phyloP scores from a whole-genome alignment of 2,113 vertebrate genomes.

The Paratilapia polleni region DNA sequence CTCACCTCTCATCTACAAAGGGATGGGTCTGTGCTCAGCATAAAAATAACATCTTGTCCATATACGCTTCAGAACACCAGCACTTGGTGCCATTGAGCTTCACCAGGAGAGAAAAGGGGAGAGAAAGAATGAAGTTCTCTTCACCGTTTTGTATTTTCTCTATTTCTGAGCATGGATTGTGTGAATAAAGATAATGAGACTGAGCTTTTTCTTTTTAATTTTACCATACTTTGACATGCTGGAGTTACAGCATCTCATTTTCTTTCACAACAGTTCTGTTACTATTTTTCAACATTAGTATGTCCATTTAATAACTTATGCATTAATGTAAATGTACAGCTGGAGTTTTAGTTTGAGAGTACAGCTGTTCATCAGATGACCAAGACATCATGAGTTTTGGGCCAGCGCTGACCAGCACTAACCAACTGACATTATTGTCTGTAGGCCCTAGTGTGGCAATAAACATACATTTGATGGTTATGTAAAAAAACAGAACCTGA shows the following conservation, averaged over 20 bases:
- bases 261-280: neutral
- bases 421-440: neutral
- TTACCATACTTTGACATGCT: neutral
- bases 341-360: neutral
- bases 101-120: neutral
- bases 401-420: neutral
- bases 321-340: neutral
- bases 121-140: neutral
- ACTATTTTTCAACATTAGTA: neutral
- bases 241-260: neutral
- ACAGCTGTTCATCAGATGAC: neutral
- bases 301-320: neutral
- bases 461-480: neutral
- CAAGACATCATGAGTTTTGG: neutral
- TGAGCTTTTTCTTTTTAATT: neutral
- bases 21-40: slow-evolving; percentile 31
- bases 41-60: slow-evolving; percentile 46
- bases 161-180: neutral
- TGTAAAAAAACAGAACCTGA: neutral
- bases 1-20: slow-evolving; percentile 36
- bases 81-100: slow-evolving; percentile 1
- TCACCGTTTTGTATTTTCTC: neutral
- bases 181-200: neutral
- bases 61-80: slow-evolving; percentile 31
- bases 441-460: neutral